Base-by-base conservation (phyloP, 2,113 vertebrate genomes). In the Dendrocopos noguchii region DNA sequence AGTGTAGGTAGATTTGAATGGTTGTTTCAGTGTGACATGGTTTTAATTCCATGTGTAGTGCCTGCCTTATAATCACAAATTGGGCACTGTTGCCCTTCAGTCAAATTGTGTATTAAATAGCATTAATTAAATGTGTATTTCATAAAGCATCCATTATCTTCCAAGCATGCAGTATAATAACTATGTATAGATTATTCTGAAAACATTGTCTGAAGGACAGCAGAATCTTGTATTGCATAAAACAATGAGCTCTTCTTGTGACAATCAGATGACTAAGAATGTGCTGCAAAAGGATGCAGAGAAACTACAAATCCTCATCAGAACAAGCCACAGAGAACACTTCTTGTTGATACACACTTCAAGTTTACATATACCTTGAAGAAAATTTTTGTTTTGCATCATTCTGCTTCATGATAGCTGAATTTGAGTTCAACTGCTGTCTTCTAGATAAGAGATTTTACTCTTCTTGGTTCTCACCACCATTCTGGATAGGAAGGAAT, bases 1-100 rank as follows among this genome's bases (percentile, higher is more conserved):
- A 96, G 90, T 88, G 81, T 84, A 92, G 93, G 94, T 95, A 87
- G 93, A 97, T 94, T 85, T 82, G 53, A 91, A 64, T 94, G 65
- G 96, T 95, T 95, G 87, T 95, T 96, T 95, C 66, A 55, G 64
- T 46, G 88, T 94, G 94, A 96, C 31, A 19, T 57, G 36, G 78
- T 56, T 94, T 94, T 84, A 91, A 68, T 88, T 97, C 91, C 67
- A 34, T 53, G 78, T 86, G 59, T 93, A 74, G 28, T 88, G 39
- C 81, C 93, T 34, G 6, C 59, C 66, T 56, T 71, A 19, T 83
- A 84, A 50, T 81, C 7, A n/a, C 29, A 85, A 80, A 75, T 66
- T 80, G 53, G 61, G 10, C 72, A 63, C 42, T 89, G 22, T 73
- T 94, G 29, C 50, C 15, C 56, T 78, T 94, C 91, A 71, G 50